These are phyloP conservation scores for Tuberolachnus salignus DNA, from an alignment of 2,888 invertebrate genomes.

Conservation along the genomic window DNA sequence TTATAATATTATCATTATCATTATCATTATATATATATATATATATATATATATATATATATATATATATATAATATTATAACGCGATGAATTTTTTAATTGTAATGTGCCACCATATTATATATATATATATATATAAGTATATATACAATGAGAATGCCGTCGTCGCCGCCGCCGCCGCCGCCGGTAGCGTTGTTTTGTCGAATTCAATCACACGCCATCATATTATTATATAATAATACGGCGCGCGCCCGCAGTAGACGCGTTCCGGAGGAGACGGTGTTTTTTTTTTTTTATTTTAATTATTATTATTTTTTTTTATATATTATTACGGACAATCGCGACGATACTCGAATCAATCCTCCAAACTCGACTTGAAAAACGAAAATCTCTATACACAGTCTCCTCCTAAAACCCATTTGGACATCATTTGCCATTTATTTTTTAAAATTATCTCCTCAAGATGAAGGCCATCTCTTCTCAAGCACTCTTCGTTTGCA, in stretches of 20 bases:
- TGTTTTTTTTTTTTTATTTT: background rate
- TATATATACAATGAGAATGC: slow-evolving; percentile 46
- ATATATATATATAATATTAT: background rate
- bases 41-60: background rate
- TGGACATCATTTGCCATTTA: no score
- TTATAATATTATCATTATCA: no score
- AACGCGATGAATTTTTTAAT: slow-evolving; percentile 53
- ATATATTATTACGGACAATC: slow-evolving; percentile 1
- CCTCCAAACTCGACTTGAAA: no score
- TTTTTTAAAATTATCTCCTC: no score
- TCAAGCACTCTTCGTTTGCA: no score
- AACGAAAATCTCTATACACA: no score
- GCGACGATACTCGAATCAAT: no score
- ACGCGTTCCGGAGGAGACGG: background rate
- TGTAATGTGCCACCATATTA: slow-evolving; percentile 34
- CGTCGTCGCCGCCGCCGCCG: slow-evolving; percentile 19
- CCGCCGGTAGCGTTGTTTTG: slow-evolving; percentile 50
- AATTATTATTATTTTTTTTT: no score
- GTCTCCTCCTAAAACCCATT: no score
- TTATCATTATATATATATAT: slow-evolving; percentile 6
- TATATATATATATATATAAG: no score
- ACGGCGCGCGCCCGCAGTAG: background rate
- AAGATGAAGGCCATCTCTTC: no score
- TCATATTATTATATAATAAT: background rate
- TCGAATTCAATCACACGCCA: slow-evolving; percentile 39